Conservation (phyloP, 1,140 invertebrate genomes). For the Cherax quadricarinatus region DNA sequence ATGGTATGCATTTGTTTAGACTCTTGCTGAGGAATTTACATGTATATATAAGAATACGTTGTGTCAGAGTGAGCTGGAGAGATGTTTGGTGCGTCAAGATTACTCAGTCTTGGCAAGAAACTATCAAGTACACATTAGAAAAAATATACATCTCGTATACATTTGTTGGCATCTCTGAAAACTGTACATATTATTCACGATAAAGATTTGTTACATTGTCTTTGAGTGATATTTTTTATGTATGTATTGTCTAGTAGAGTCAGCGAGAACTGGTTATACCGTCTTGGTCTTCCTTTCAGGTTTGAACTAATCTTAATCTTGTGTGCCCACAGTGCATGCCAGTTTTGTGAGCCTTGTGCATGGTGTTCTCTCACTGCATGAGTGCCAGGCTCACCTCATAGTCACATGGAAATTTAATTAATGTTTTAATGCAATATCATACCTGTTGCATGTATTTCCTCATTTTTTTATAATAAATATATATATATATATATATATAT, state of each 20-base stretch:
- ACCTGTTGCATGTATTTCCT: not conserved
- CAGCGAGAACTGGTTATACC: not conserved
- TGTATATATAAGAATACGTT: no score
- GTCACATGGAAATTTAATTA: not conserved
- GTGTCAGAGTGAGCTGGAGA: no score
- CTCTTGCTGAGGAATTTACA: no score
- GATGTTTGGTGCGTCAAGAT: no score
- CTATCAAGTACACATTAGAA: no score
- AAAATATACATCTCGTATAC: no score
- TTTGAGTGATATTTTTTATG: not conserved
- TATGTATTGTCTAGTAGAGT: not conserved
- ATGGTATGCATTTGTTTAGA: no score
- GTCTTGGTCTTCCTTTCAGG: not conserved
- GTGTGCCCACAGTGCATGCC: conserved; percentile 10
- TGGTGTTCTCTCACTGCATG: conserved; percentile 22
- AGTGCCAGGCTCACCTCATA: not conserved
- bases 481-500: no score
- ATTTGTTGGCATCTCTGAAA: no score
- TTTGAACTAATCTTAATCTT: not conserved
- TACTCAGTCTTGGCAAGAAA: no score
- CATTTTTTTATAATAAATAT: not conserved
- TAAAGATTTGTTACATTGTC: no score
- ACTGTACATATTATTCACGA: no score
- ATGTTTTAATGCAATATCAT: not conserved
- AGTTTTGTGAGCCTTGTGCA: not conserved